Conservation (phyloP, 2,797 vertebrate species). For the Cirrhinus mrigala region DNA sequence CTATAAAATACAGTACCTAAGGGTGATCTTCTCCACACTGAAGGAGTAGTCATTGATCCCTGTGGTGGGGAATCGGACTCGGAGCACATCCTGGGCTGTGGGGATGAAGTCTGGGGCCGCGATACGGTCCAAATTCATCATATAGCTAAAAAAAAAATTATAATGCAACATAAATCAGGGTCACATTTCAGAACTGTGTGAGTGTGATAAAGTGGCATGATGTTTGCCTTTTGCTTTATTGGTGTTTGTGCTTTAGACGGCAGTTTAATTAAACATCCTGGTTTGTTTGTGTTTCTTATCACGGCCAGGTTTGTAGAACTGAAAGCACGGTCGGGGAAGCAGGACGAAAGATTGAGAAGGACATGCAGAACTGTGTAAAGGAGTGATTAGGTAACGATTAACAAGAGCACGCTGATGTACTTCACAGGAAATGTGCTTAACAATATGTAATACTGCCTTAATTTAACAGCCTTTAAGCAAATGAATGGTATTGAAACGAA, state of each 20-base stretch:
- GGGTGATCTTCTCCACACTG: slow-evolving; percentile 91
- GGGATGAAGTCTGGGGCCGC: slow-evolving; percentile 89
- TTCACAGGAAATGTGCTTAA: slow-evolving; percentile 32
- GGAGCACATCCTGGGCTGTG: slow-evolving; percentile 94
- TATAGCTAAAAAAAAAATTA: slow-evolving; percentile 81
- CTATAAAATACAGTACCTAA: slow-evolving; percentile 81
- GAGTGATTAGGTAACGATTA: slow-evolving; percentile 23
- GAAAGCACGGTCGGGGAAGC: slow-evolving; percentile 58
- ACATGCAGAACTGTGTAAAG: slow-evolving; percentile 59
- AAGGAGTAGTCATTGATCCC: slow-evolving; percentile 98
- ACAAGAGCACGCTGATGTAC: background rate
- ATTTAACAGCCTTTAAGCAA: slow-evolving; percentile 18
- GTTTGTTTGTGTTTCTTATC: slow-evolving; percentile 63
- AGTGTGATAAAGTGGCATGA: slow-evolving; percentile 12
- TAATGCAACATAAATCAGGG: background rate
- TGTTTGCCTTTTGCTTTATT: slow-evolving; percentile 50
- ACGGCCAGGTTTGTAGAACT: slow-evolving; percentile 42
- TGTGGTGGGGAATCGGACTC: slow-evolving; percentile 94
- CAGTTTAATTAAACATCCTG: slow-evolving; percentile 58
- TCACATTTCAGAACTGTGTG: slow-evolving; percentile 6
- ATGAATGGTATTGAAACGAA: background rate
- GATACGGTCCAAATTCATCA: slow-evolving; percentile 91
- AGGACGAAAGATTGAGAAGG: slow-evolving; percentile 30
- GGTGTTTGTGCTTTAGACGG: slow-evolving; percentile 20
- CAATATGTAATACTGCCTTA: slow-evolving; percentile 21